Conservation (phyloP, 2,113 vertebrate species). For the Serilophus lunatus region DNA sequence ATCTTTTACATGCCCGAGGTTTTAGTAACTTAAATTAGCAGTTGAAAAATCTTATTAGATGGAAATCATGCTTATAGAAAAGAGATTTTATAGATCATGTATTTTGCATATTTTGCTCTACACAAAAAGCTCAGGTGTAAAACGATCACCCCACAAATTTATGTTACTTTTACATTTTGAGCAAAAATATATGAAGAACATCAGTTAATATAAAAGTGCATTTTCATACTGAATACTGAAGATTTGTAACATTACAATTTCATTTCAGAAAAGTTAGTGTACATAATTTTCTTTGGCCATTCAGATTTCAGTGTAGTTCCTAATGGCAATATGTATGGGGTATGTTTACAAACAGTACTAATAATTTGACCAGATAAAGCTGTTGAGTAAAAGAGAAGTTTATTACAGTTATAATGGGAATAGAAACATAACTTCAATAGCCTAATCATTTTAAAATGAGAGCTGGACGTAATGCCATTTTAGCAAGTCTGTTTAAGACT, state of each 20-base stretch:
- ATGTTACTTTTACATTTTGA: background rate
- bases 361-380: background rate
- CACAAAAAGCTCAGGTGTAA: background rate
- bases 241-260: background rate
- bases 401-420: background rate
- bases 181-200: background rate
- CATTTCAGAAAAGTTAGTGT: background rate
- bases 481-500: background rate
- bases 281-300: background rate
- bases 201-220: background rate
- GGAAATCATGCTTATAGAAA: background rate
- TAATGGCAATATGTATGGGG: background rate
- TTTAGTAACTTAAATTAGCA: background rate
- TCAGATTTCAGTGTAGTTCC: background rate
- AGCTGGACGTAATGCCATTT: background rate
- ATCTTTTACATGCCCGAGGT: background rate
- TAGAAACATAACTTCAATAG: background rate
- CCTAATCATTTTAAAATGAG: background rate
- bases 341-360: background rate
- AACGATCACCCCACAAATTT: background rate
- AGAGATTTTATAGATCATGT: background rate
- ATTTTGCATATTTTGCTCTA: background rate
- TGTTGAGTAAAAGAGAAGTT: background rate
- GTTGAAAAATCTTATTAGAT: background rate
- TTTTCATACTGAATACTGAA: conserved; percentile 1